Conservation (phyloP, 2,797 vertebrate species). For the Enteromius thamalakanensis region DNA sequence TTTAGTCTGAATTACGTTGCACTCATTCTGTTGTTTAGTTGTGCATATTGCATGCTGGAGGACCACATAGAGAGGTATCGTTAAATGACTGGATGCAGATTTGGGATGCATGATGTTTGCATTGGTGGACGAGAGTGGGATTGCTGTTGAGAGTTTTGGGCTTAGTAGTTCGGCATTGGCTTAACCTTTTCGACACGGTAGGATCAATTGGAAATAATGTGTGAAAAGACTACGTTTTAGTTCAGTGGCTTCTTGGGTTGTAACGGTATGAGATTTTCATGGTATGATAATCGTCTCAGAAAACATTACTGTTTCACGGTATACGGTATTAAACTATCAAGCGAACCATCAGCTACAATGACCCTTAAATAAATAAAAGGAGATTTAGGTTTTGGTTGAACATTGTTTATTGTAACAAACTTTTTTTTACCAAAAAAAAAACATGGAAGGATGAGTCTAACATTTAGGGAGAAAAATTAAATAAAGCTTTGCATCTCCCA, state of each 20-base stretch:
- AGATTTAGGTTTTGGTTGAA: too few relatives aligned
- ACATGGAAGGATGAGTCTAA: too few relatives aligned
- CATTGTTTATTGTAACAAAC: too few relatives aligned
- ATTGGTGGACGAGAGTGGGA: slow-evolving; percentile 35
- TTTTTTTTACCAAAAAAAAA: too few relatives aligned
- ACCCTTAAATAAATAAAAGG: too few relatives aligned
- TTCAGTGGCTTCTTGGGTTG: slow-evolving; percentile 24
- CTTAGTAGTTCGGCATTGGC: slow-evolving; percentile 17
- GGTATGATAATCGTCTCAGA: too few relatives aligned
- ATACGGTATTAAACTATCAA: too few relatives aligned
- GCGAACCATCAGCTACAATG: too few relatives aligned
- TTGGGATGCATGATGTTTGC: slow-evolving; percentile 38
- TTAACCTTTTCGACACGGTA: slow-evolving; percentile 30
- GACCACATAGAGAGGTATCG: slow-evolving; percentile 29
- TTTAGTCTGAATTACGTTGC: slow-evolving; percentile 21
- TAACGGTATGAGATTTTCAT: too few relatives aligned
- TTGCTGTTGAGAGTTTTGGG: slow-evolving; percentile 37
- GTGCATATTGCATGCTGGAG: slow-evolving; percentile 30
- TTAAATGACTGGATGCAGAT: slow-evolving; percentile 40
- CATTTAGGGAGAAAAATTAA: too few relatives aligned
- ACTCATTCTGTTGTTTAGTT: slow-evolving; percentile 9
- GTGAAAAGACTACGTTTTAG: slow-evolving; percentile 16
- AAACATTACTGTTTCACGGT: too few relatives aligned
- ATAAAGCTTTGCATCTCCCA: too few relatives aligned
- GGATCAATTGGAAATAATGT: slow-evolving; percentile 20